Evolutionary conservation across 1,140 invertebrate species (phyloP), one percentile per base, ranked within the genome.

Genomic region (Calosoma granatense): DNA sequence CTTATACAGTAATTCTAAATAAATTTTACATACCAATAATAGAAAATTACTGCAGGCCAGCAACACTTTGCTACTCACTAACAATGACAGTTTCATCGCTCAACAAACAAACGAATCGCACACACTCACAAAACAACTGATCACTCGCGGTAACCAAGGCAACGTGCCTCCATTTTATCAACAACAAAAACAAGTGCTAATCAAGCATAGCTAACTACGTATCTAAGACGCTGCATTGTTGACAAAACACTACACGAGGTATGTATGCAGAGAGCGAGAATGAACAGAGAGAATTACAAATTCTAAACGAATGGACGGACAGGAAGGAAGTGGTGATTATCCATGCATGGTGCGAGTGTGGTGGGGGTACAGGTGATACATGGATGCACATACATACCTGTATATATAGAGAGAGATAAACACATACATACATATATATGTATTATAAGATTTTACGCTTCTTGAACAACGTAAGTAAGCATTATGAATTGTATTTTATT

Each of bases 301-400:
- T 21, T 47, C 17, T 22, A 36, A 59, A 22, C 59, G 53, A 57
- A 63, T 65, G 66, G 68, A 22, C 59, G 53, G 57, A 63, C 66
- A 67, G 68, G 68, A 70, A 70, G 68, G 68, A 70, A 68, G 66
- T 58, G 53, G 54, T 61, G 65, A 64, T 67, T 66, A 67, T 61
- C 65, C 63, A 63, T 65, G 66, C 64, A 65, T 64, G 61, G 6
- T 11, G 26, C 6, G 14, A 30, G 14, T 6, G 17, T 9, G 17
- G 41, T 6, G 41, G 41, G 15, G 41, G 17, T 3, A 17, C 41
- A 47, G 41, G 17, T 47, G 41, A 47, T 47, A 47, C 17, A 47
- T 47, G 17, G 17, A 11, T 47, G 41, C 6, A 47, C 17, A 12
- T 17, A 12, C 15, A 30, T 30, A 6, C 19, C 3, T 51, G 43